A percentile compares a stretch with the other conserved stretches of the same genome.
These are phyloP conservation scores for Neolamprologus sp. DNA, from an alignment of 2,113 vertebrate genomes.

Conservation along the genomic window DNA sequence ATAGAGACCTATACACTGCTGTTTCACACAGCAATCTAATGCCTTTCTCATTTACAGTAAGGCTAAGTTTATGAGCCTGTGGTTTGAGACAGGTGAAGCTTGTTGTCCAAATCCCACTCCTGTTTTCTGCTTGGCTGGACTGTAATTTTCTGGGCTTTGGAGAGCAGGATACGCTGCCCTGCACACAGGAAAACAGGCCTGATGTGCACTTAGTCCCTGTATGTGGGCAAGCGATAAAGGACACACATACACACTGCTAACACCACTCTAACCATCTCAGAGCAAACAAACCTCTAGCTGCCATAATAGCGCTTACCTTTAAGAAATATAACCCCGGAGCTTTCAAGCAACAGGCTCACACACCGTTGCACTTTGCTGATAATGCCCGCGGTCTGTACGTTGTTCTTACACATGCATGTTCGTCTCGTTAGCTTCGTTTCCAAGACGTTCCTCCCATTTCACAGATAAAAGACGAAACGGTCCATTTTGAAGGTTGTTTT, in stretches of 20 bases:
- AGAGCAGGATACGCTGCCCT: slow-evolving; percentile 61
- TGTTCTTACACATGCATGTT: slow-evolving; percentile 5
- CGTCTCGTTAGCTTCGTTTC: neutral
- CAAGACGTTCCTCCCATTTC: neutral
- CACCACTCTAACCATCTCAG: neutral
- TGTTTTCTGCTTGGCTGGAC: slow-evolving; percentile 73
- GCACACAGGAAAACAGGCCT: slow-evolving; percentile 63
- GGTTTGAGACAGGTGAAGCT: slow-evolving; percentile 56
- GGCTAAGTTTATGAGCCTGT: slow-evolving; percentile 13
- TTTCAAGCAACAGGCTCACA: neutral
- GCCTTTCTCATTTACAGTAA: slow-evolving; percentile 41
- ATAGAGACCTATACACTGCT: neutral
- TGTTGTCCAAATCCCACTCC: slow-evolving; percentile 60
- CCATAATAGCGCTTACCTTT: slow-evolving; percentile 9
- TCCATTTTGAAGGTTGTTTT: neutral
- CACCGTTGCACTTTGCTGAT: neutral
- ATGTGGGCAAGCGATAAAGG: slow-evolving; percentile 56
- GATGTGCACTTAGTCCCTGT: slow-evolving; percentile 57
- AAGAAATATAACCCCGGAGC: neutral
- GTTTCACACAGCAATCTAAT: neutral
- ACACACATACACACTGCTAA: neutral
- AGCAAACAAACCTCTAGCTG: neutral
- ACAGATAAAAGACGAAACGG: neutral
- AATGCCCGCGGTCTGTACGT: neutral
- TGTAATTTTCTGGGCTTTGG: slow-evolving; percentile 71